These are phyloP conservation scores for Uria aalge DNA, from an alignment of 2,113 vertebrate genomes.

Conservation along the genomic window DNA sequence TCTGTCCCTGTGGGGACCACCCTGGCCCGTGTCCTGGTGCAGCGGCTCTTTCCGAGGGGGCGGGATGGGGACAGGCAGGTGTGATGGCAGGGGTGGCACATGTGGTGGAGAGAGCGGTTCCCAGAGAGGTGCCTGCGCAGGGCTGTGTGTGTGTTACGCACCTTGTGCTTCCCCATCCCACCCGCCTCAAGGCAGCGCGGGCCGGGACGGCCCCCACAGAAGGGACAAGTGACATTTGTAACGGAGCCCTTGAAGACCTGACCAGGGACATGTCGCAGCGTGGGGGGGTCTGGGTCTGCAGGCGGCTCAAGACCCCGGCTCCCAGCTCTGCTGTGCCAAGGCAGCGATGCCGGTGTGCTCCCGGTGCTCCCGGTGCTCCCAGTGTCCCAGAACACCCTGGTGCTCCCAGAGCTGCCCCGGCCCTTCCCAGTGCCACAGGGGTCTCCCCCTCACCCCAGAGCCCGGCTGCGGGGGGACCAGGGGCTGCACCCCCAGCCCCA, in stretches of 20 bases:
- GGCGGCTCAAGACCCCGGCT: no score
- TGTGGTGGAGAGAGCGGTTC: not conserved
- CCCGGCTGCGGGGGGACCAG: fast-evolving
- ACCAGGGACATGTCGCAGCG: fast-evolving
- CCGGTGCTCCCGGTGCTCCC: not conserved
- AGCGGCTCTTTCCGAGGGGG: not conserved
- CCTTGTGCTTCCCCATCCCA: not conserved
- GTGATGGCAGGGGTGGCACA: not conserved
- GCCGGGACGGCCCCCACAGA: not conserved
- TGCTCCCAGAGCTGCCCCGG: not conserved
- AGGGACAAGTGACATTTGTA: not conserved
- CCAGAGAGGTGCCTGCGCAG: fast-evolving
- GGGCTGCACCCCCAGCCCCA: not conserved
- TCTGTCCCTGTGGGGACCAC: not conserved
- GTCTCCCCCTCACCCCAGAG: fast-evolving
- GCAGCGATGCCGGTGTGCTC: not conserved
- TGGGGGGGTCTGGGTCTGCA: not conserved
- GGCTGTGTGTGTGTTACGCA: not conserved
- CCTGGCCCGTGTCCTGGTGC: no score
- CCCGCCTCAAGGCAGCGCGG: no score
- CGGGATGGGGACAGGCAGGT: not conserved
- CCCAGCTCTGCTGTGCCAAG: fast-evolving
- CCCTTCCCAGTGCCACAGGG: not conserved
- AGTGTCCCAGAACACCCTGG: not conserved
- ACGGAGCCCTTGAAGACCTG: no score